These are phyloP conservation scores for Aleiodes alternator DNA, from an alignment of 2,888 invertebrate genomes.

Conservation along the genomic window DNA sequence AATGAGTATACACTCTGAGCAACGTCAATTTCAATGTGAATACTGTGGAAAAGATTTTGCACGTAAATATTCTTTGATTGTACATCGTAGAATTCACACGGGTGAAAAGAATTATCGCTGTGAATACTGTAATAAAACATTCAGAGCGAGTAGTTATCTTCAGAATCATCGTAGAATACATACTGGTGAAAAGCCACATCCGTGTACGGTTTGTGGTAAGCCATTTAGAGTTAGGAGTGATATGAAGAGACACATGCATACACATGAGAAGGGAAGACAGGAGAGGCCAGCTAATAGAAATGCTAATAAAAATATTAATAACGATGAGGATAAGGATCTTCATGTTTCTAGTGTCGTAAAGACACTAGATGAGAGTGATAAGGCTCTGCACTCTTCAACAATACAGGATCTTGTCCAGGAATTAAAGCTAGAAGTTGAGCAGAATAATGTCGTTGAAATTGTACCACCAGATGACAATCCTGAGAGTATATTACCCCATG, in stretches of 20 bases:
- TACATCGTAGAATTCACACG: conserved; percentile 91
- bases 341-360: background rate
- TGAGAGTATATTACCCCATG: conserved; percentile 71
- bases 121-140: conserved; percentile 88
- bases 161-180: conserved; percentile 90
- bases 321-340: conserved; percentile 53
- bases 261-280: conserved; percentile 77
- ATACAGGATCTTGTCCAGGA: conserved; percentile 71
- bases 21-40: conserved; percentile 91
- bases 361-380: conserved; percentile 50
- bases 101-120: conserved; percentile 92
- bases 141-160: conserved; percentile 90
- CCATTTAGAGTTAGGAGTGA: conserved; percentile 90
- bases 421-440: conserved; percentile 69
- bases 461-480: conserved; percentile 68
- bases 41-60: conserved; percentile 93
- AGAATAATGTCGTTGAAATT: conserved; percentile 67
- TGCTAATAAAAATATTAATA: conserved; percentile 61
- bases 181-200: conserved; percentile 89
- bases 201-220: conserved; percentile 86
- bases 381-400: conserved; percentile 55
- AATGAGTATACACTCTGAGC: conserved; percentile 87
- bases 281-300: conserved; percentile 56
- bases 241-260: conserved; percentile 86
- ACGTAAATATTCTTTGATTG: conserved; percentile 89